These are phyloP conservation scores for Drosophila baimaii DNA, from an alignment of 1,140 invertebrate species.

Conservation along the genomic window DNA sequence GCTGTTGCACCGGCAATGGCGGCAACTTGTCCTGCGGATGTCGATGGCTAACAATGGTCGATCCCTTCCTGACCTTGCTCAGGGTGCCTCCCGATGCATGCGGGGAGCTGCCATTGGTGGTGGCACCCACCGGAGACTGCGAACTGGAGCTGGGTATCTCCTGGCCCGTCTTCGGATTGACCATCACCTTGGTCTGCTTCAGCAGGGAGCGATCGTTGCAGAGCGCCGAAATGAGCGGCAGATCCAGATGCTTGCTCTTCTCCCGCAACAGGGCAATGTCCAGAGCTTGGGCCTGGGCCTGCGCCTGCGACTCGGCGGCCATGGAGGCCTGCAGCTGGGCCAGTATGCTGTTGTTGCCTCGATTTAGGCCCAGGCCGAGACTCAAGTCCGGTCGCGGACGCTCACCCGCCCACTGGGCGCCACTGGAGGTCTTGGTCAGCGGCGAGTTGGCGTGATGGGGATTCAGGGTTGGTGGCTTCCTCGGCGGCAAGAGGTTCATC, in stretches of 20 bases:
- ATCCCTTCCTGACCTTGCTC: constrained; percentile 86
- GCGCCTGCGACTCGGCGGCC: constrained; percentile 28
- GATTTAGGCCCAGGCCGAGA: constrained; percentile 49
- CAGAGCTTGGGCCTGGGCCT: constrained; percentile 83
- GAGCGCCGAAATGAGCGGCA: constrained; percentile 94
- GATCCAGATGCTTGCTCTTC: constrained; percentile 93
- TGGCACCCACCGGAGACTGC: not conserved
- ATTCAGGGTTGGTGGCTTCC: constrained; percentile 73
- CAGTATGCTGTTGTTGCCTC: constrained; percentile 71
- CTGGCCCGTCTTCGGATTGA: constrained; percentile 86
- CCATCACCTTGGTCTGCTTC: constrained; percentile 93
- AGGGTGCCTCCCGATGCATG: constrained; percentile 73
- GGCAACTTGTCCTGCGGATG: constrained; percentile 86
- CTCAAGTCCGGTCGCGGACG: constrained; percentile 66
- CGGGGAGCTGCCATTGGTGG: constrained; percentile 19
- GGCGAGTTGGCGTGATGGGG: constrained; percentile 69
- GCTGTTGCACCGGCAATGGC: constrained; percentile 77
- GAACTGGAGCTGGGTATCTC: constrained; percentile 11
- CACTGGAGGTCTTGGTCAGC: constrained; percentile 77
- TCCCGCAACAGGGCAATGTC: constrained; percentile 92
- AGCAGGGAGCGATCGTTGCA: constrained; percentile 94
- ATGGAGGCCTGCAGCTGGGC: constrained; percentile 79
- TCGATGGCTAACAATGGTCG: constrained; percentile 86
- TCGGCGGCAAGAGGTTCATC: constrained; percentile 61
- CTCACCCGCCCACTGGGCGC: constrained; percentile 80